A percentile compares a stretch with the other conserved stretches of the same genome.
Conservation (phyloP, 2,888 invertebrate species). For the Acanthosepion esculentum region DNA sequence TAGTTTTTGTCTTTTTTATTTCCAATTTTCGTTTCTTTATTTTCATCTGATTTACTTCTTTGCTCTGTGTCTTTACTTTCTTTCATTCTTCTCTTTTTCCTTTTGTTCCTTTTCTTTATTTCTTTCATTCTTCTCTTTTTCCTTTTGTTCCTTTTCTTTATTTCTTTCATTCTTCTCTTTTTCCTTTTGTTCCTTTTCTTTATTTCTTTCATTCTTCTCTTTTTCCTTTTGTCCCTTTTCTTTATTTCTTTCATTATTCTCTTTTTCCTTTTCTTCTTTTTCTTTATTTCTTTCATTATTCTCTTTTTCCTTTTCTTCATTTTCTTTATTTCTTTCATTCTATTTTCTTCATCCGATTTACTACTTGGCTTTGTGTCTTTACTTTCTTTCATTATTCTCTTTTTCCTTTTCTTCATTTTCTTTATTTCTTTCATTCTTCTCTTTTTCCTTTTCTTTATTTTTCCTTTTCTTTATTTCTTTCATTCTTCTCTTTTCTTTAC, state of each 20-base stretch:
- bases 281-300: not conserved
- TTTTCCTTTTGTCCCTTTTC: no score
- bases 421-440: no score
- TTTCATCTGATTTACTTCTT: not conserved
- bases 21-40: not conserved
- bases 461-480: not conserved
- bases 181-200: not conserved
- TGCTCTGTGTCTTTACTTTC: no score
- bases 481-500: no score
- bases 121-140: no score
- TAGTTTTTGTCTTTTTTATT: not conserved
- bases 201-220: not conserved
- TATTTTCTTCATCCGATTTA: not conserved
- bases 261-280: no score
- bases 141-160: no score
- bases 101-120: no score
- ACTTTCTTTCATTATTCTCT: not conserved
- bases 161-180: not conserved
- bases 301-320: not conserved
- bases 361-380: fast-evolving
- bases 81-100: no score
- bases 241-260: not conserved
- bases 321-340: not conserved
- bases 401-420: not conserved
- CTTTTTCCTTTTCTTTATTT: no score